Base-by-base conservation (phyloP, 2,888 invertebrate species). In the Alcis repandata region DNA sequence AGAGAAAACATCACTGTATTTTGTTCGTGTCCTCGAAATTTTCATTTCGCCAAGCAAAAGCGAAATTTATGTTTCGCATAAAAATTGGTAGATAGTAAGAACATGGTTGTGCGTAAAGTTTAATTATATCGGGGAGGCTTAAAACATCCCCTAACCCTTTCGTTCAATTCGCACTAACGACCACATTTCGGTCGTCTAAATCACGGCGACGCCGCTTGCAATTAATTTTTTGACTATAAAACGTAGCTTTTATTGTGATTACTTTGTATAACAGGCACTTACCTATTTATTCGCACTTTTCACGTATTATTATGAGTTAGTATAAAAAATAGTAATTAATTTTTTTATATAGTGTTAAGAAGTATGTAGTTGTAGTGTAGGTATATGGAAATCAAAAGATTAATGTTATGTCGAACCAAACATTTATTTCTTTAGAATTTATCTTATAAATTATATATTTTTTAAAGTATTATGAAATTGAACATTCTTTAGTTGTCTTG, bases 131-230 rank as follows among this genome's bases (percentile, higher is more conserved):
- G 84, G 88, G 88, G 86, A 74, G 77, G 79, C 79, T 80, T 78
- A 76, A 80, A 82, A 76, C 81, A 69, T 68, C 79, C 80, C 71
- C 69, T 71, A 79, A 82, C 89, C 90, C 89, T 88, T 89, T 85
- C 84, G 85, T 86, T 86, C 86, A 86, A 86, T 87, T 85, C 87
- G 76, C 85, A 88, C 87, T 91, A 90, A 90, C 90, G 91, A 89
- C 89, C 88, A 84, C 90, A 89, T 89, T 87, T 88, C 82, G 85
- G 84, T 82, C 83, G 83, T 85, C 87, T 87, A 86, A 89, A 90
- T 90, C 89, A 87, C 87, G 79, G 74, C 79, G 80, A 85, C 84
- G 86, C 85, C 90, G 88, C 83, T 90, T 85, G 88, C 88, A 87
- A 91, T 90, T 91, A 91, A 88, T 89, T 90, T 90, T 90, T 90